These are phyloP conservation scores for Drosophila borborema DNA, from an alignment of 2,888 invertebrate genomes.

Conservation along the genomic window DNA sequence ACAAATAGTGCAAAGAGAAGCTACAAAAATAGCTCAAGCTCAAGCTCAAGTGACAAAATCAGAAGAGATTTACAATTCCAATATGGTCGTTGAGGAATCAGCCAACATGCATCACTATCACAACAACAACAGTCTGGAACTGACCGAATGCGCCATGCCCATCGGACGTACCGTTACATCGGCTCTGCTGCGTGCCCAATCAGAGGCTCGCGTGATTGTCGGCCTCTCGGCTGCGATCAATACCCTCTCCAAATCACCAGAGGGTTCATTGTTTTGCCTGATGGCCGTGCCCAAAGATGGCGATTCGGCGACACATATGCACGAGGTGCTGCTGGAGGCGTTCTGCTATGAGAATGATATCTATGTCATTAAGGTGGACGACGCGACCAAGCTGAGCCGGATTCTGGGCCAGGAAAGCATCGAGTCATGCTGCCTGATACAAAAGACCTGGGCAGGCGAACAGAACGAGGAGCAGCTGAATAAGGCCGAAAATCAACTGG, in stretches of 20 bases:
- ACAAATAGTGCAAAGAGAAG: conserved; percentile 59
- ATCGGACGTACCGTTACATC: conserved; percentile 83
- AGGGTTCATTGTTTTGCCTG: conserved; percentile 89
- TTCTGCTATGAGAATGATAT: conserved; percentile 93
- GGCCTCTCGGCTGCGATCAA: conserved; percentile 84
- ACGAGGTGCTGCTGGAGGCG: conserved; percentile 91
- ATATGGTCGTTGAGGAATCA: conserved; percentile 82
- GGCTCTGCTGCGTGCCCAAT: conserved; percentile 83
- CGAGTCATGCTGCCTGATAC: conserved; percentile 86
- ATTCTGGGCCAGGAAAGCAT: conserved; percentile 86
- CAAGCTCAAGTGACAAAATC: conserved; percentile 47
- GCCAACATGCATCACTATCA: conserved; percentile 65
- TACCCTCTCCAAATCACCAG: conserved; percentile 84
- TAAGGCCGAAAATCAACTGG: conserved; percentile 87
- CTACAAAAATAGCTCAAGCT: conserved; percentile 54
- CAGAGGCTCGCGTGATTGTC: conserved; percentile 84
- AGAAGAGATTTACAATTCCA: conserved; percentile 54
- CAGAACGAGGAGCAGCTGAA: conserved; percentile 86
- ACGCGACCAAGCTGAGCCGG: conserved; percentile 85
- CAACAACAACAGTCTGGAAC: conserved; percentile 51
- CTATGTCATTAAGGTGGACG: conserved; percentile 89
- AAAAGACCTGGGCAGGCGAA: conserved; percentile 83
- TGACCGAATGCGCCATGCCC: conserved; percentile 72
- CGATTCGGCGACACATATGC: conserved; percentile 92
- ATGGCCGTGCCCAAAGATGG: conserved; percentile 89